Evolutionary conservation across 30 jellyfish, hydroid and myxozoan genomes (phyloP).

Genomic region (Nemopilema nomurai): DNA sequence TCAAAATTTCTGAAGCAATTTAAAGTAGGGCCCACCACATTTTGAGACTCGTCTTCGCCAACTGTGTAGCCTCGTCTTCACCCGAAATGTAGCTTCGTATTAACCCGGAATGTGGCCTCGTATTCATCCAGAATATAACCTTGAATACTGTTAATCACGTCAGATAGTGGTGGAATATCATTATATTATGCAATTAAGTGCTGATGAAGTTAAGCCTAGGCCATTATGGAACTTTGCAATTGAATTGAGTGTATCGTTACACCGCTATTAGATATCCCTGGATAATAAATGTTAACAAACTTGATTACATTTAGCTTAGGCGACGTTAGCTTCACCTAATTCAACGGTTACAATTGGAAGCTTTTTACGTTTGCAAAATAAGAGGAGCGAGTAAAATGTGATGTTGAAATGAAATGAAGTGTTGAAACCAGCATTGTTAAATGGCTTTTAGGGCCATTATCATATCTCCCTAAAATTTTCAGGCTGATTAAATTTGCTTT

Average conservation of each 20-base stretch:
- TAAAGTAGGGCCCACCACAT: neutral
- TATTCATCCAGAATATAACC: neutral
- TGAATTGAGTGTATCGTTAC: neutral
- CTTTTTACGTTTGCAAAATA: too few relatives aligned
- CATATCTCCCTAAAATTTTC: too few relatives aligned
- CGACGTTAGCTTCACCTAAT: neutral
- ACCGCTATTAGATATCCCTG: neutral
- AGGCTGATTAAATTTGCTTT: too few relatives aligned
- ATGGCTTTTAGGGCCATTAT: too few relatives aligned
- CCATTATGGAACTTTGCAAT: neutral
- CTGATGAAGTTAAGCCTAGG: neutral
- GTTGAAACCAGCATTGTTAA: too few relatives aligned
- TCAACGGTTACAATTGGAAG: neutral
- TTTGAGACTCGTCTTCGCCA: neutral
- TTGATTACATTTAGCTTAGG: neutral
- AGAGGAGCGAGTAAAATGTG: too few relatives aligned
- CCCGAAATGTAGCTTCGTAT: too few relatives aligned
- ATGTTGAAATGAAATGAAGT: too few relatives aligned
- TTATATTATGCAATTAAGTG: neutral
- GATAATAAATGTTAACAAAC: neutral
- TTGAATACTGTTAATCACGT: neutral
- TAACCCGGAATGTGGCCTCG: too few relatives aligned
- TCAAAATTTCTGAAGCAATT: too few relatives aligned
- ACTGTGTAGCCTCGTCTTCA: too few relatives aligned
- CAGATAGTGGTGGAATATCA: neutral